Conservation (phyloP, 2,113 vertebrate species). For the Oreochromis niloticus region DNA sequence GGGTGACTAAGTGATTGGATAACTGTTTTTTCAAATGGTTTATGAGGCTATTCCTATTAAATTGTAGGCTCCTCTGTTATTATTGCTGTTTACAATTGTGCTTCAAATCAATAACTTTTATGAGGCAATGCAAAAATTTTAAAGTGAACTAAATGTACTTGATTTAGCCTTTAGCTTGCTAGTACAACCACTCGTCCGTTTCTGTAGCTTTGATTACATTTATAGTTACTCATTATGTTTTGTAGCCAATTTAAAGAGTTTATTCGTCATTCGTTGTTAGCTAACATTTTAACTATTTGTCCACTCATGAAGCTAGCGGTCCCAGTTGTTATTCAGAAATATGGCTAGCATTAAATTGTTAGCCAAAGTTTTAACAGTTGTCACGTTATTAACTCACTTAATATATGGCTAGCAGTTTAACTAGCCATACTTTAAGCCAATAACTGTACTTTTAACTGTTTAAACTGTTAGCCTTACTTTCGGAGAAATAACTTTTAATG, state of each 20-base stretch:
- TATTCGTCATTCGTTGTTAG: neutral
- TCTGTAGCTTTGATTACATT: neutral
- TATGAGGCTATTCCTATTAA: neutral
- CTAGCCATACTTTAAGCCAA: neutral
- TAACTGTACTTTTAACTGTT: neutral
- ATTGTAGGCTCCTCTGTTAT: neutral
- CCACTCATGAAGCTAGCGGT: neutral
- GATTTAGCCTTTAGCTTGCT: neutral
- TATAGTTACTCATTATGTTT: neutral
- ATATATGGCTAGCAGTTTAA: neutral
- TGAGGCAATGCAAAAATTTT: neutral
- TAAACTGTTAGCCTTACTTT: neutral
- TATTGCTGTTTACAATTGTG: neutral
- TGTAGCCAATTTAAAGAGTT: neutral
- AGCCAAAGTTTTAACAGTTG: neutral
- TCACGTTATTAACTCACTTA: neutral
- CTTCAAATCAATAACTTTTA: neutral
- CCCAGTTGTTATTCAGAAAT: neutral
- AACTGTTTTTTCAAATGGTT: neutral
- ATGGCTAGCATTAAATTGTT: neutral
- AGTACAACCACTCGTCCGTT: neutral
- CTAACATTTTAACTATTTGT: neutral
- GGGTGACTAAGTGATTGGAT: neutral
- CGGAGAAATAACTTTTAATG: neutral
- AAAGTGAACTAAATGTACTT: neutral